Conservation (phyloP, 1,140 invertebrate genomes). For the Aphaenogaster floridana region DNA sequence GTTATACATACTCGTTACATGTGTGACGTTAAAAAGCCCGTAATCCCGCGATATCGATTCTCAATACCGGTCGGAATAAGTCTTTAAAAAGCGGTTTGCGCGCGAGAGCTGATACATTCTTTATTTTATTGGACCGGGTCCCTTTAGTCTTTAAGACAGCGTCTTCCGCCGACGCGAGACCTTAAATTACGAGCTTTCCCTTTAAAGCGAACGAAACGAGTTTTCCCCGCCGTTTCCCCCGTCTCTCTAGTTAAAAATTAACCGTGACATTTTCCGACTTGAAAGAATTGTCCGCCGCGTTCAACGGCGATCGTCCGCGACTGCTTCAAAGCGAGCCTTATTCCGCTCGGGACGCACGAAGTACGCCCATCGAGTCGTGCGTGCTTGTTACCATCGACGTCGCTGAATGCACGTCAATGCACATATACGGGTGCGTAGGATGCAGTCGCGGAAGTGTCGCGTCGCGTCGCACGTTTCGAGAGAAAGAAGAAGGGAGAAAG, state of each 20-base stretch:
- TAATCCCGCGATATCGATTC: background rate
- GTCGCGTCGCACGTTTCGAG: background rate
- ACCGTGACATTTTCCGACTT: constrained; percentile 42
- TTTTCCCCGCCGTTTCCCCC: background rate
- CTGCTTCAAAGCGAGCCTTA: constrained; percentile 39
- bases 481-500: background rate
- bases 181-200: background rate
- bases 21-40: background rate
- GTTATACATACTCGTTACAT: background rate
- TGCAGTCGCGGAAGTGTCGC: constrained; percentile 55
- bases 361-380: background rate
- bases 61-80: background rate
- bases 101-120: background rate
- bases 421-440: background rate
- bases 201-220: constrained; percentile 12
- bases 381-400: constrained; percentile 54
- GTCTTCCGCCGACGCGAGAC: background rate
- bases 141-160: background rate
- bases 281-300: constrained; percentile 22
- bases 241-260: constrained; percentile 35
- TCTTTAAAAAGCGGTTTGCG: constrained; percentile 4
- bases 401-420: constrained; percentile 66
- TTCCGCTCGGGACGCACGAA: constrained; percentile 3
- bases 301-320: constrained; percentile 29
- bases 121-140: background rate